Evolutionary conservation across 1,140 invertebrate species (phyloP), one percentile per base, ranked within the genome.

Genomic region (Choristoneura fumiferana): DNA sequence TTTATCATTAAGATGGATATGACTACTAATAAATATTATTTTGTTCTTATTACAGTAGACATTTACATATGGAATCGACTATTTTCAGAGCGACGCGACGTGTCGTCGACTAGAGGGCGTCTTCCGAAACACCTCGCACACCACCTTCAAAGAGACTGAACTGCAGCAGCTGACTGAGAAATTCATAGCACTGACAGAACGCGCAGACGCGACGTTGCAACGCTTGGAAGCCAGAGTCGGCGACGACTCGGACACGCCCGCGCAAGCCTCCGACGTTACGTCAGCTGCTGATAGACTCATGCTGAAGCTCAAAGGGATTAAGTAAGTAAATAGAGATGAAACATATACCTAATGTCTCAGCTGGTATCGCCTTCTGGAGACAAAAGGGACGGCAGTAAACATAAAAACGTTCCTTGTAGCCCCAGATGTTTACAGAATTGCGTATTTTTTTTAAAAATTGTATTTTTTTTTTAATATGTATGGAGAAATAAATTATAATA

Each of bases 141-240:
- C 71, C 1, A 63, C 67, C 4, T 65, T 84, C 33, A 87, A 81
- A 57, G 85, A 85, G 55, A 84, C 78, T 22, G 81, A 87, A 58
- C 58, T 87, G 35, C 75, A 81, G 37, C 81, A 86, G 57, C 65
- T 89, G n/a, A 89, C 81, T 1, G 86, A 89, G 45, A 89, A 89
- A 43, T 86, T 89, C 57, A 78, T 89, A 43, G 83, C 71, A 9
- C 59, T 89, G 58, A 89, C 86, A 0, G 80, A 89, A 54, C 69
- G 84, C 60, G 84, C 84, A 5, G 86, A 89, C 37, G 76, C 84
- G 15, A 81, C 79, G 4, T 67, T 89, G 17, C 84, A 85, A 39
- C 63, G 68, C 5, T 58, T 89, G 17, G 84, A 89, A 33, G 63
- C 62, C 1, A 67, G 71, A 34, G 45, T 86, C 0, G 65, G 58